Evolutionary conservation across 2,797 vertebrate genomes (phyloP).

Genomic region (Spinus pinus): DNA sequence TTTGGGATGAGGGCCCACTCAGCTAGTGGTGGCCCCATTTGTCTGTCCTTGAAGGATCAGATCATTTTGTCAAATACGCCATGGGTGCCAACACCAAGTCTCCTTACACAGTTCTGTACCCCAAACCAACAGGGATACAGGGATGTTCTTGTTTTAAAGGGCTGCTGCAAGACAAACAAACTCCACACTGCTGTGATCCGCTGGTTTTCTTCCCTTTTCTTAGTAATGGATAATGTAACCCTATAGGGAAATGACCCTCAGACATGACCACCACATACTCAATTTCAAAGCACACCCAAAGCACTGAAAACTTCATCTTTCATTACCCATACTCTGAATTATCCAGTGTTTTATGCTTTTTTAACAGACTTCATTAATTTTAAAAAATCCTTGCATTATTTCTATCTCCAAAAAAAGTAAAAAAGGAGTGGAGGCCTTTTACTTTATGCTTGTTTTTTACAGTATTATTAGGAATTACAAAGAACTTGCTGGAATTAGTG

Average conservation of each 20-base stretch:
- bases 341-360: not conserved
- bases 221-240: not conserved
- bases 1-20: not conserved
- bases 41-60: not conserved
- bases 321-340: not conserved
- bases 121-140: not conserved
- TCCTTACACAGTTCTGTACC: not conserved
- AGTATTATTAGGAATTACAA: not conserved
- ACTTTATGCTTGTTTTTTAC: not conserved
- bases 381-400: not conserved
- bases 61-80: accelerated
- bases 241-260: not conserved
- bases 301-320: not conserved
- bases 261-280: not conserved
- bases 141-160: not conserved
- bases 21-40: accelerated
- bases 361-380: not conserved
- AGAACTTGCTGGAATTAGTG: not conserved
- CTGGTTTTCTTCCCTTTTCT: not conserved
- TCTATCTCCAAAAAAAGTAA: not conserved
- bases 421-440: not conserved
- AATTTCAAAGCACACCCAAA: not conserved
- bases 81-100: not conserved
- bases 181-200: not conserved
- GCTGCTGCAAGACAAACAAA: not conserved